Percentiles rank a stretch among this genome's conserved stretches.
Evolutionary conservation across 2,797 vertebrate genomes (phyloP).

Genomic region (Furcifer pardalis): DNA sequence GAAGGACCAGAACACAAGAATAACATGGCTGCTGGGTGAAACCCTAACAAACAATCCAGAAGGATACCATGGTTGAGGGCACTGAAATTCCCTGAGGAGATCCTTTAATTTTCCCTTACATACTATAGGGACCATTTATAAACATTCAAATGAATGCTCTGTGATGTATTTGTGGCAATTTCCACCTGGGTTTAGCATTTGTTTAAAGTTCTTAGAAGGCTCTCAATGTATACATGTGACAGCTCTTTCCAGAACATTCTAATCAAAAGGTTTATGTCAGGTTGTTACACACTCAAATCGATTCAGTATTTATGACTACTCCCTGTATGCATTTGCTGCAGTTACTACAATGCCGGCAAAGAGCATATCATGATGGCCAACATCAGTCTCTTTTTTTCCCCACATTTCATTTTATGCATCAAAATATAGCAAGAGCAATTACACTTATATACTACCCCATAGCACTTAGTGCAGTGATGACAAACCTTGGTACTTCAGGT

Average conservation of each 20-base stretch:
- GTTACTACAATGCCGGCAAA: not conserved
- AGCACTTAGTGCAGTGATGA: too few relatives aligned
- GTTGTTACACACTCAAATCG: not conserved
- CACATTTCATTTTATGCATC: not conserved
- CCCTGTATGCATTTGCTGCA: too few relatives aligned
- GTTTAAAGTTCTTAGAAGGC: not conserved
- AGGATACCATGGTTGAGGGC: too few relatives aligned
- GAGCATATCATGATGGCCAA: not conserved
- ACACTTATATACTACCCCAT: too few relatives aligned
- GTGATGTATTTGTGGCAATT: not conserved
- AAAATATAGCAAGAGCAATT: too few relatives aligned
- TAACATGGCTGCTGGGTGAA: too few relatives aligned
- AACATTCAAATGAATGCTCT: not conserved
- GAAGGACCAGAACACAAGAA: too few relatives aligned
- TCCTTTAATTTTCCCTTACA: too few relatives aligned
- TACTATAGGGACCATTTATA: not conserved
- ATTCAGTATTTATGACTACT: not conserved
- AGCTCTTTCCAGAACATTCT: not conserved
- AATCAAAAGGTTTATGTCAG: not conserved
- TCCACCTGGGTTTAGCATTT: not conserved
- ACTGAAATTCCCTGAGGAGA: too few relatives aligned
- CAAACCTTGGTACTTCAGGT: too few relatives aligned
- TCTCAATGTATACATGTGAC: not conserved
- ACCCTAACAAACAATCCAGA: too few relatives aligned
- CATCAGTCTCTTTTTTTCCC: not conserved